Evolutionary conservation across 2,113 vertebrate species (phyloP), one percentile per base, ranked within the genome.

Genomic region (Paracanthobrama guichenoti): DNA sequence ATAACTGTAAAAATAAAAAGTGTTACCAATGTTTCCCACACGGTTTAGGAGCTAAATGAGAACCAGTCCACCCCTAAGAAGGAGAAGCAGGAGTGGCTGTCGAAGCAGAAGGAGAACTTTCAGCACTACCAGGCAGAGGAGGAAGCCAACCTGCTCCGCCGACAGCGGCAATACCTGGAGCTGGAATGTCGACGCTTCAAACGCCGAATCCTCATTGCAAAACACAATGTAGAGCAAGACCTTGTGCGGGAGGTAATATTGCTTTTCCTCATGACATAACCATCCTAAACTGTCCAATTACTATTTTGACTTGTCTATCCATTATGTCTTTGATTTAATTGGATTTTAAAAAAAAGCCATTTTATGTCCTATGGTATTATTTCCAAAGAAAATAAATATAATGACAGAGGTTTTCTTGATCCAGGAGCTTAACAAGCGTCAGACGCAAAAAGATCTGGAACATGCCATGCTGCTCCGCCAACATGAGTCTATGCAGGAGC

Each of bases 61-160:
- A 99, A 99, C 92, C 98, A 99, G 94, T 99, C 97, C 88, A 99
- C 97, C 53, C 97, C 98, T 7, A 99, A 99, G 94, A 99, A 99
- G 89, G 97, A 99, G 93, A 99, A 99, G 89, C 98, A 99, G 86
- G 98, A 99, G 83, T 98, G 98, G 98, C 92, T 99, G 84, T 98
- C 97, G 75, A 99, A 99, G 91, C 97, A 99, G 91, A 99, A 99
- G 89, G 98, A 99, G 90, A 99, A 99, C 91, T 96, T 99, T 92
- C 98, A 99, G 88, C 96, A 99, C 94, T 98, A 97, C 92, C 98
- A 99, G 91, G 98, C 98, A 14, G 97, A 98, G 88, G 98, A 99
- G 87, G 98, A 99, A 91, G 98, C 98, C 88, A 99, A 99, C 90
- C 92, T 99, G 28, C 94, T 98, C 88, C 94, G 97, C 35, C 94